Evolutionary conservation across 2,797 vertebrate species (phyloP), one percentile per base, ranked within the genome.

Genomic region (Etheostoma nigrum): DNA sequence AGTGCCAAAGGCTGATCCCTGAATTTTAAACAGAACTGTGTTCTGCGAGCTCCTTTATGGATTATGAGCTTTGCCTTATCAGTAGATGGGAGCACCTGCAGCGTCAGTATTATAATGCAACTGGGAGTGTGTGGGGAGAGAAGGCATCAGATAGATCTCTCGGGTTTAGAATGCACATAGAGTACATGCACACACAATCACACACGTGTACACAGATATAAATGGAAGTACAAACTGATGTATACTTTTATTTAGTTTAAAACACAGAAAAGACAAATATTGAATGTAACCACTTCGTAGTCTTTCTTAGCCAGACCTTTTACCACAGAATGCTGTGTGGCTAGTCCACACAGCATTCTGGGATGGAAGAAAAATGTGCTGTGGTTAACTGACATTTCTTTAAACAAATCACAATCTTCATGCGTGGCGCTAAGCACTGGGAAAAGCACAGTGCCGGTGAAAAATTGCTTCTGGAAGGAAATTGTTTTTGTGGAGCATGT

Each of bases 51-150:
- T 85, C 54, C 81, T 90, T 92, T 84, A 93, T 94, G 89, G 92
- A 94, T 95, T 93, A 93, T 93, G 87, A 91, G 90, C 89, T 93
- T 92, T 88, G 74, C 86, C 73, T 93, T 94, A 94, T 95, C 93
- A 87, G 90, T 92, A 92, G 89, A 94, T 89, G 88, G 83, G 74
- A 91, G 88, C 86, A 92, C 91, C 89, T 86, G 85, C 71, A 93
- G 90, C 88, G 1, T 87, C 76, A 88, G 79, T 85, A 89, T 91
- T 91, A 88, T 87, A 92, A 90, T 90, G 83, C 84, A 87, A 81
- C 81, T 74, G 77, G 72, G 69, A 83, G 79, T 47, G 76, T 72
- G 78, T 74, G 73, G 81, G 76, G 48, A 58, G 72, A 71, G 45
- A 70, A 79, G 72, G n/a, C 57, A 74, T 44, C 72, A 57, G 63